Conservation (phyloP, 2,797 vertebrate genomes). For the Alcedo quadribrachys region DNA sequence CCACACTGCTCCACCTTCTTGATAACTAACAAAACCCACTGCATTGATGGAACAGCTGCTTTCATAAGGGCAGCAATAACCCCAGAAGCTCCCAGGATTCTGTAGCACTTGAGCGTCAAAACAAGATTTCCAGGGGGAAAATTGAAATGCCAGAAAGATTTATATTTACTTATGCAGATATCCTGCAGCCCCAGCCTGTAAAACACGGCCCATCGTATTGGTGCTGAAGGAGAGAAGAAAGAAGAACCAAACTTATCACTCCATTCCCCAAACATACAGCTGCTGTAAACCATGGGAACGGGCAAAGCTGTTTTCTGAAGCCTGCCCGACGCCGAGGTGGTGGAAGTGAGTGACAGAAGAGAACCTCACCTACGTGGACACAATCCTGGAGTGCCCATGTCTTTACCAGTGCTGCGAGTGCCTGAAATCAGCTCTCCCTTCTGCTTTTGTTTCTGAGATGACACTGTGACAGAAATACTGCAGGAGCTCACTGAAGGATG, state of each 20-base stretch:
- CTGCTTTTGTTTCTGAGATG: not conserved
- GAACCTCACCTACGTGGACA: not conserved
- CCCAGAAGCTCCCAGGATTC: slow-evolving; percentile 52
- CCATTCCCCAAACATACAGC: not conserved
- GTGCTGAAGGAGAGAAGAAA: not conserved
- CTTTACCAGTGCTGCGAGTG: not conserved
- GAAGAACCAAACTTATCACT: not conserved
- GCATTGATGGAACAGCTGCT: slow-evolving; percentile 73
- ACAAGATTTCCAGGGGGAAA: slow-evolving; percentile 71
- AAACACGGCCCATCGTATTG: slow-evolving; percentile 43
- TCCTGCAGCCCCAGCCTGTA: slow-evolving; percentile 39
- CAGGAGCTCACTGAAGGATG: not conserved
- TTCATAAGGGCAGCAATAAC: slow-evolving; percentile 62
- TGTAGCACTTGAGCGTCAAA: slow-evolving; percentile 49
- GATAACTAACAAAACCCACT: slow-evolving; percentile 46
- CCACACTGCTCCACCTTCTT: slow-evolving; percentile 20
- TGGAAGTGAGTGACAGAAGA: not conserved
- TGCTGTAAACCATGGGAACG: slow-evolving; percentile 17
- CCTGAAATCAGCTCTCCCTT: not conserved
- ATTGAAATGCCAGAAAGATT: slow-evolving; percentile 77
- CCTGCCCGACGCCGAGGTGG: not conserved
- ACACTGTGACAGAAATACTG: not conserved
- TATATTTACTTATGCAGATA: slow-evolving; percentile 64
- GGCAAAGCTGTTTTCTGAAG: not conserved
- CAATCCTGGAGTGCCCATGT: not conserved